Conservation (phyloP, 2,888 invertebrate genomes). For the Mythimna ferrago region DNA sequence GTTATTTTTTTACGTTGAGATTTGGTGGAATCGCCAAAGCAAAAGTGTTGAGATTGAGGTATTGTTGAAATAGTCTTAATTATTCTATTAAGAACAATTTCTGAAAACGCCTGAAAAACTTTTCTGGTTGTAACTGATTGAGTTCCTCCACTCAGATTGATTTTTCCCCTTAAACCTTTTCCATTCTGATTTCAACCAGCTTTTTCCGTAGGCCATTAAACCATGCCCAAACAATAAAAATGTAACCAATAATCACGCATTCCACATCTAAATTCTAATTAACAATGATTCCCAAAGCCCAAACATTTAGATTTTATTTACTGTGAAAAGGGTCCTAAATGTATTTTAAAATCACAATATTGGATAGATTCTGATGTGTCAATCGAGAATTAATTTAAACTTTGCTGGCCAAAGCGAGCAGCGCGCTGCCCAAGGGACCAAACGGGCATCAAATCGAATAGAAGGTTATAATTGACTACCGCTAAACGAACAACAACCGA, state of each 20-base stretch:
- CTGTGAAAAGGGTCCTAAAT: conserved; percentile 73
- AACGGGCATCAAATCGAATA: conserved; percentile 88
- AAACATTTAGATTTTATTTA: conserved; percentile 66
- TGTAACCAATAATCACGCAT: conserved; percentile 33
- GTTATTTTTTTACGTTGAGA: background rate
- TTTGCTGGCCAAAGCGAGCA: conserved; percentile 86
- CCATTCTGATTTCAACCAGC: background rate
- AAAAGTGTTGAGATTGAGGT: background rate
- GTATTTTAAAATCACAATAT: conserved; percentile 83
- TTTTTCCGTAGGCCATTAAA: background rate
- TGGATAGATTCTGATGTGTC: conserved; percentile 84
- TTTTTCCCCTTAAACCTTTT: background rate
- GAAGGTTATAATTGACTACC: conserved; percentile 87
- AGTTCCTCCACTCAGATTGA: background rate
- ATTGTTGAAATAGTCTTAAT: background rate
- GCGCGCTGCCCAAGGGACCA: conserved; percentile 82
- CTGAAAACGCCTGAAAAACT: conserved; percentile 15
- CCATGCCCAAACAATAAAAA: conserved; percentile 14
- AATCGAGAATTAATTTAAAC: conserved; percentile 89
- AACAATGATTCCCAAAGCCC: conserved; percentile 44
- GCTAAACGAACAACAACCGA: conserved; percentile 81
- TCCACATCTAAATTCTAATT: conserved; percentile 49
- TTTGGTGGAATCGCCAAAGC: background rate
- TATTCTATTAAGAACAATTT: background rate
- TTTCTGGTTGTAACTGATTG: conserved; percentile 1